Evolutionary conservation across 2,888 invertebrate genomes (phyloP).

Genomic region (Orgyia antiqua): DNA sequence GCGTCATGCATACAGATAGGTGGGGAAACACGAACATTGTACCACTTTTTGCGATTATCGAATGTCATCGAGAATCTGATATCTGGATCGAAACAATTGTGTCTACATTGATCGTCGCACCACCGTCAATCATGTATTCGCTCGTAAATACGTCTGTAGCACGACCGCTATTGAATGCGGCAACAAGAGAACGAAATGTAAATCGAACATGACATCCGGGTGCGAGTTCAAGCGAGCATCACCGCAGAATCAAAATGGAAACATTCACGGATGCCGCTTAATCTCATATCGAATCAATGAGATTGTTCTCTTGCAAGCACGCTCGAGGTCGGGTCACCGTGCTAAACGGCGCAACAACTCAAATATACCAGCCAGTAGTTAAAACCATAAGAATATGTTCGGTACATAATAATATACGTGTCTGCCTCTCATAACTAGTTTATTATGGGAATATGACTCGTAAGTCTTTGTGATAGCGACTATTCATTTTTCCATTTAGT

Average conservation of each 20-base stretch:
- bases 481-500: conserved; percentile 33
- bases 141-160: conserved; percentile 37
- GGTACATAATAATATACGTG: conserved; percentile 12
- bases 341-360: conserved; percentile 63
- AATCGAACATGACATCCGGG: conserved; percentile 71
- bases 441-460: conserved; percentile 29
- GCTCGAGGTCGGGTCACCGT: conserved; percentile 57
- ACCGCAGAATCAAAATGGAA: conserved; percentile 61
- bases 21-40: conserved; percentile 46
- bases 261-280: conserved; percentile 61
- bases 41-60: conserved; percentile 39
- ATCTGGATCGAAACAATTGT: conserved; percentile 26
- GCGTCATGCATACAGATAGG: conserved; percentile 53
- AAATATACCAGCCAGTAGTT: conserved; percentile 34
- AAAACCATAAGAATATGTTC: conserved; percentile 38
- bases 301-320: conserved; percentile 51
- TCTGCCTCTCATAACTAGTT: conserved; percentile 33
- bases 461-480: conserved; percentile 27
- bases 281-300: conserved; percentile 65
- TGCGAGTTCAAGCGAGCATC: conserved; percentile 64
- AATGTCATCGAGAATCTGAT: conserved; percentile 29
- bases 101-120: conserved; percentile 29
- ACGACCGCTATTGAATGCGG: conserved; percentile 51
- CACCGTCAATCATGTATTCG: conserved; percentile 47
- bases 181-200: conserved; percentile 56